These are phyloP conservation scores for Oscarella lobularis DNA, from an alignment of 37 sponge, comb jelly and placozoan genomes.

Conservation along the genomic window DNA sequence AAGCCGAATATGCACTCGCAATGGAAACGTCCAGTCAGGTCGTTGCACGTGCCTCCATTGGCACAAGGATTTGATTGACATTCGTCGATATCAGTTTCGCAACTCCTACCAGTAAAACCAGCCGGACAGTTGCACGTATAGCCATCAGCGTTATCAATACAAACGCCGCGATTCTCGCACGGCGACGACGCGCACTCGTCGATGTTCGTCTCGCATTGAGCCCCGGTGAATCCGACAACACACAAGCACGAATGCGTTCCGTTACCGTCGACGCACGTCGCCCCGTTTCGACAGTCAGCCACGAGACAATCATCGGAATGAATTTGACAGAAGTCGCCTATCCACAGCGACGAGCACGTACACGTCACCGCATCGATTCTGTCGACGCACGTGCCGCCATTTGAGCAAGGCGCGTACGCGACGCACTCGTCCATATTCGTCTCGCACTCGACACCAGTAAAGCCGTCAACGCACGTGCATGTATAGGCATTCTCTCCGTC, in stretches of 20 bases:
- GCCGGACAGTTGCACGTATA: slow-evolving; percentile 38
- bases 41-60: slow-evolving; percentile 7
- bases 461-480: not conserved
- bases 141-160: slow-evolving; percentile 2
- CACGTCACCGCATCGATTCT: not conserved
- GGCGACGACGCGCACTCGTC: not conserved
- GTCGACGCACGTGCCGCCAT: not conserved
- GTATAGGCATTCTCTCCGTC: not conserved
- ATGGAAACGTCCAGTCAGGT: not conserved
- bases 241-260: not conserved
- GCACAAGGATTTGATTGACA: slow-evolving; percentile 10
- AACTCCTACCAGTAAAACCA: slow-evolving; percentile 14
- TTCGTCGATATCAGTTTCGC: slow-evolving; percentile 6
- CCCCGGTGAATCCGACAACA: not conserved
- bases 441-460: not conserved
- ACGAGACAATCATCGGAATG: not conserved
- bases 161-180: not conserved
- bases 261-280: not conserved
- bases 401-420: not conserved
- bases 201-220: not conserved
- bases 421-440: slow-evolving; percentile 4
- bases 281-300: not conserved
- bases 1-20: not conserved
- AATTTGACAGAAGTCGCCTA: not conserved
- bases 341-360: not conserved